Conservation (phyloP, 2,797 vertebrate species). For the Antrozous pallidus region DNA sequence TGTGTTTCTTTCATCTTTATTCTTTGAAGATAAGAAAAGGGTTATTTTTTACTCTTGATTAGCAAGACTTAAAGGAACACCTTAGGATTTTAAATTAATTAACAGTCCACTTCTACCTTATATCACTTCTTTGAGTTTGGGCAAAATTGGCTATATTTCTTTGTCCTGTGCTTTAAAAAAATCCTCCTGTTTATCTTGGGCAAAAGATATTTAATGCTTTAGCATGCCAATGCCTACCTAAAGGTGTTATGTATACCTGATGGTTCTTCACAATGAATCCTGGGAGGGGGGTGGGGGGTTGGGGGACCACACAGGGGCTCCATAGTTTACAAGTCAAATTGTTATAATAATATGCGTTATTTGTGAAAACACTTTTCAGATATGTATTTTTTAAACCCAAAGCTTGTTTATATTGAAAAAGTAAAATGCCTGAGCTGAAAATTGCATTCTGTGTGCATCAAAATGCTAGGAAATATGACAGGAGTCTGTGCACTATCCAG, state of each 20-base stretch:
- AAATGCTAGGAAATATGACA: neutral
- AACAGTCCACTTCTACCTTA: neutral
- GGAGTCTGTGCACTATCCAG: slow-evolving; percentile 46
- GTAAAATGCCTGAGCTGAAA: slow-evolving; percentile 17
- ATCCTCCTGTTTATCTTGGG: slow-evolving; percentile 45
- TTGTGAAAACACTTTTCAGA: slow-evolving; percentile 47
- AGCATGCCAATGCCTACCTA: neutral
- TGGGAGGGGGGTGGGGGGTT: neutral
- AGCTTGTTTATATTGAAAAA: slow-evolving; percentile 54
- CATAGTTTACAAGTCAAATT: slow-evolving; percentile 40
- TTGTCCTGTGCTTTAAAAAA: slow-evolving; percentile 48
- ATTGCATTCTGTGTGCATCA: slow-evolving; percentile 48
- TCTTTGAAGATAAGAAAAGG: slow-evolving; percentile 58
- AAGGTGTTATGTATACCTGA: neutral
- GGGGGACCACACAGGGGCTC: neutral
- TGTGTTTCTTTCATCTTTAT: slow-evolving; percentile 55
- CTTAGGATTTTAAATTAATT: slow-evolving; percentile 44
- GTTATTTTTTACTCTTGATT: slow-evolving; percentile 1
- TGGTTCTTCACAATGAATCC: neutral
- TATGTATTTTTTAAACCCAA: slow-evolving; percentile 13
- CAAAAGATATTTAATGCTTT: slow-evolving; percentile 46
- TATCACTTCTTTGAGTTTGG: neutral
- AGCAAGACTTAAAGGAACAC: slow-evolving; percentile 55
- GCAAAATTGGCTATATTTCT: slow-evolving; percentile 20
- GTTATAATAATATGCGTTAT: slow-evolving; percentile 15